phyloP scores from a whole-genome alignment of 2,797 vertebrate genomes.

The Clamator glandarius region DNA sequence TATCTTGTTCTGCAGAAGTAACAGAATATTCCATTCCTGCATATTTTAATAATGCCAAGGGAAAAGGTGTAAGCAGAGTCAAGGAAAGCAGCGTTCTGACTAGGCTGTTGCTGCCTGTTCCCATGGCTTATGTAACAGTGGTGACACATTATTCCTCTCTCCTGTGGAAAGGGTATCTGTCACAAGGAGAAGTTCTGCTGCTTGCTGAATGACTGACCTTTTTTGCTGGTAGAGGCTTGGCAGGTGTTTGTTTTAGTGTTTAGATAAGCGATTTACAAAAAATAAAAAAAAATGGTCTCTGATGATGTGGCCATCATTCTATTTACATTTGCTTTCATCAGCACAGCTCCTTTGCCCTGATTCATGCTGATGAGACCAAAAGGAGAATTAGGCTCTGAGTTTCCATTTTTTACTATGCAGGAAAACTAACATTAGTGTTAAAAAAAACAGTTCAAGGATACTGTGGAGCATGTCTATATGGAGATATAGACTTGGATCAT shows the following conservation, averaged over 20 bases:
- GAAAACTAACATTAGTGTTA: constrained; percentile 41
- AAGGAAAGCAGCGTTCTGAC: constrained; percentile 11
- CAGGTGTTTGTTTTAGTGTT: constrained; percentile 42
- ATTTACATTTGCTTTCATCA: constrained; percentile 24
- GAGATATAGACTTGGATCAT: background rate
- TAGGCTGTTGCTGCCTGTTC: background rate
- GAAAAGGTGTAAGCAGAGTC: constrained; percentile 22
- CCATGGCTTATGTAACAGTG: background rate
- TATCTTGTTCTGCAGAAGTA: constrained; percentile 67
- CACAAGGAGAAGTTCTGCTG: background rate
- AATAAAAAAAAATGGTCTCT: background rate
- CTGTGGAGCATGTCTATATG: constrained; percentile 1
- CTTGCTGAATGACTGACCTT: background rate
- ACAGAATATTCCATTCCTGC: constrained; percentile 55
- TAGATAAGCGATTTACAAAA: background rate
- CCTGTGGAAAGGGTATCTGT: background rate
- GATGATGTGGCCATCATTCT: background rate
- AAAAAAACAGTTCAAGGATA: constrained; percentile 4
- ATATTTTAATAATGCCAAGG: constrained; percentile 51
- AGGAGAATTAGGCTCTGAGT: background rate
- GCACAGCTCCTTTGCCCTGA: background rate
- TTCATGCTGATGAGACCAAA: background rate
- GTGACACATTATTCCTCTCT: background rate
- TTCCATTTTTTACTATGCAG: constrained; percentile 4
- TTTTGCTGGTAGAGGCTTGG: background rate